These are phyloP conservation scores for Myotis planiceps DNA, from an alignment of 2,797 vertebrate genomes.

Conservation along the genomic window DNA sequence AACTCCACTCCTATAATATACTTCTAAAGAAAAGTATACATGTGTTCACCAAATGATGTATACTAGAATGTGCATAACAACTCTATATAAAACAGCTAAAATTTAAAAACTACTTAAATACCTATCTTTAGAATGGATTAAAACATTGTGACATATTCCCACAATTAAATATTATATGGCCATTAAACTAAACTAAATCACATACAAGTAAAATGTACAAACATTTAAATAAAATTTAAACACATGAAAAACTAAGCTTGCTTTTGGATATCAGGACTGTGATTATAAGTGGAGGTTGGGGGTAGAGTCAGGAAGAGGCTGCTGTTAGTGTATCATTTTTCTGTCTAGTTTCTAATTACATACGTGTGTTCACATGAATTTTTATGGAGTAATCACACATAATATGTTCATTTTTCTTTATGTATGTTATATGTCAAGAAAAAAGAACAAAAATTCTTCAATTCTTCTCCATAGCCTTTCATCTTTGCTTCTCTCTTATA, in stretches of 20 bases:
- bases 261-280: not conserved
- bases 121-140: not conserved
- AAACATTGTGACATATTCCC: not conserved
- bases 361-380: not conserved
- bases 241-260: not conserved
- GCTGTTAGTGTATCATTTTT: not conserved
- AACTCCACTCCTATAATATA: not conserved
- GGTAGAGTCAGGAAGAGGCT: not conserved
- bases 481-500: not conserved
- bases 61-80: not conserved
- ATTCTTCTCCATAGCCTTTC: not conserved
- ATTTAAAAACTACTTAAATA: not conserved
- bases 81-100: not conserved
- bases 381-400: not conserved
- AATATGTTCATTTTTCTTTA: not conserved
- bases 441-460: not conserved
- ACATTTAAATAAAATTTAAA: not conserved
- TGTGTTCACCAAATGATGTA: not conserved
- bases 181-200: not conserved
- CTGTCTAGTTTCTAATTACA: not conserved
- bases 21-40: not conserved
- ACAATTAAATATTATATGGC: not conserved
- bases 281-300: not conserved
- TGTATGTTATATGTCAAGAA: not conserved
- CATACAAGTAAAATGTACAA: not conserved